Evolutionary conservation across 2,888 invertebrate species (phyloP), one percentile per base, ranked within the genome.

Genomic region (Unio delphinus): DNA sequence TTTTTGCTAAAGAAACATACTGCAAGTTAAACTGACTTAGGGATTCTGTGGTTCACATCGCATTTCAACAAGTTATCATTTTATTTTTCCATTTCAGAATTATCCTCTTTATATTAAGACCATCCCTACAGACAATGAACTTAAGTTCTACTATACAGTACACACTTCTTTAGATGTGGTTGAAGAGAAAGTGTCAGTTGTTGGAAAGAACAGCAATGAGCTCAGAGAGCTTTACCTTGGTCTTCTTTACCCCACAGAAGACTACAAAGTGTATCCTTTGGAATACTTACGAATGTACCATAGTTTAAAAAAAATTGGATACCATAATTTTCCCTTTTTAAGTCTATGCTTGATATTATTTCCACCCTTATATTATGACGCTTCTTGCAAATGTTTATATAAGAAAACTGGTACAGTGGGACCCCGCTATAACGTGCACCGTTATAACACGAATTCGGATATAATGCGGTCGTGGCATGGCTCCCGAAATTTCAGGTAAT

Each of bases 71-170:
- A 34, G 34, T 34, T 34, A 34, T 45, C 45, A 45, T 34, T 68
- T 54, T 54, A 54, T 20, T 56, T 64, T 69, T 68, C 54, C 62
- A 81, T 91, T 93, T 59, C 89, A 98, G 97, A 98, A 98, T 90
- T 95, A 96, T 6, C 98, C 98, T 0, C 93, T 98, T 81, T 98
- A 95, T 88, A 94, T 98, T 57, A 88, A 88, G 73, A 88, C 88
- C 4, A 78, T 87, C 11, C 82, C 95, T 84, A 93, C 94, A 75
- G 94, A 95, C 28, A 94, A 95, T 84, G 96, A 97, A 87, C 89
- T 98, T 28, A 95, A 95, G 85, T 94, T 97, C 80, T 97, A 97
- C 86, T 98, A 97, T 92, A 95, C 96, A 78, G 96, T 98, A 11
- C 96, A 98, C 87, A 95, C 96, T 0, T 95, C 96, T 0, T 91